Percentiles rank a stretch among this genome's conserved stretches.
These are phyloP conservation scores for Cettia cetti DNA, from an alignment of 2,113 vertebrate species.

Conservation along the genomic window DNA sequence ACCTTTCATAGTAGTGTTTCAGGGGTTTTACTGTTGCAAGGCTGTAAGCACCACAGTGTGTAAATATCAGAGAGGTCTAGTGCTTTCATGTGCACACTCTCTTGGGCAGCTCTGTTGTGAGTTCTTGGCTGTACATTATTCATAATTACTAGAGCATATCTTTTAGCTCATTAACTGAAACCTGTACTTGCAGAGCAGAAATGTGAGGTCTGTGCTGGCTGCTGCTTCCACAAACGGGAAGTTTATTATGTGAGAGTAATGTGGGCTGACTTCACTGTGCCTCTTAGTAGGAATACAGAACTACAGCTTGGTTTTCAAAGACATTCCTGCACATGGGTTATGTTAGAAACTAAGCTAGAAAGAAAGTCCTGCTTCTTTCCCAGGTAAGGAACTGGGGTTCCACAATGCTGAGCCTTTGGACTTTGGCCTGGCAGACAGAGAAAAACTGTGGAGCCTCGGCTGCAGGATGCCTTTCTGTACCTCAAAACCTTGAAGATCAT, in stretches of 20 bases:
- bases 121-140: not conserved
- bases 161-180: not conserved
- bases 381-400: not conserved
- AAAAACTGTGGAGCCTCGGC: not conserved
- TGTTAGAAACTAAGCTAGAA: not conserved
- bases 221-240: not conserved
- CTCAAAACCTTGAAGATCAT: not conserved
- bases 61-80: not conserved
- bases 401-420: not conserved
- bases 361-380: not conserved
- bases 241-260: not conserved
- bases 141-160: not conserved
- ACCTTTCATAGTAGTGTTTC: not conserved
- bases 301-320: not conserved
- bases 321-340: fast-evolving
- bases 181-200: not conserved
- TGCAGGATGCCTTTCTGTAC: not conserved
- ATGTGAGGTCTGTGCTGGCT: not conserved
- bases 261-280: not conserved
- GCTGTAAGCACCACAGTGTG: not conserved
- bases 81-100: not conserved
- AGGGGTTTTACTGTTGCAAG: not conserved
- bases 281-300: not conserved
- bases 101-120: not conserved
- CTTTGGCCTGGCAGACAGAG: not conserved